phyloP scores from a whole-genome alignment of 2,888 invertebrate genomes.

The Amphipoea oculea region DNA sequence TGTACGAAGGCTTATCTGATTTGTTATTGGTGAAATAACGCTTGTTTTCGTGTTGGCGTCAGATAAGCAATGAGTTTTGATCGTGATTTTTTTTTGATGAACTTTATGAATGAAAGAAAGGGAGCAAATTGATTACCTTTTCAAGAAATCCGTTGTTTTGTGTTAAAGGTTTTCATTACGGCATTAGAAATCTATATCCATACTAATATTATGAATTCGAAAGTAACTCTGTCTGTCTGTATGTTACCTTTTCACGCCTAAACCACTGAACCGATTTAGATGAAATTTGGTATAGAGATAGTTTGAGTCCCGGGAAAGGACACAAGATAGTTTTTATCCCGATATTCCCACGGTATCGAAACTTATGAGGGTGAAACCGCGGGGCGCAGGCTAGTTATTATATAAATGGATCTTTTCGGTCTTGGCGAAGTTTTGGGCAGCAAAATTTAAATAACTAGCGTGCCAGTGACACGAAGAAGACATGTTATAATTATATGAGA shows the following conservation, averaged over 20 bases:
- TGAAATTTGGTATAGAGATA: too few species aligned
- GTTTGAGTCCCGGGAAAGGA: too few species aligned
- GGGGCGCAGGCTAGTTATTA: not conserved
- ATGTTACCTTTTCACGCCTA: too few species aligned
- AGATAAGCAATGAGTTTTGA: slow-evolving; percentile 49
- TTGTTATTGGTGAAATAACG: slow-evolving; percentile 49
- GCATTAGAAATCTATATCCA: not conserved
- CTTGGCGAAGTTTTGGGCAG: not conserved
- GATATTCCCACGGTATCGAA: too few species aligned
- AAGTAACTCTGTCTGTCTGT: too few species aligned
- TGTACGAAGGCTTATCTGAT: slow-evolving; percentile 40
- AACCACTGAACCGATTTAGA: too few species aligned
- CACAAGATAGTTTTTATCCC: too few species aligned
- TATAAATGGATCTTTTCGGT: not conserved
- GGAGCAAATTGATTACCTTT: not conserved
- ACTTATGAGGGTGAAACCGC: too few species aligned
- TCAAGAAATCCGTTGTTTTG: not conserved
- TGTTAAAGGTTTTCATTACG: too few species aligned
- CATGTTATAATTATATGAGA: not conserved
- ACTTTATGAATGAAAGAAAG: not conserved
- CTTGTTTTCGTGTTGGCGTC: slow-evolving; percentile 45
- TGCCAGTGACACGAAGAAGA: not conserved
- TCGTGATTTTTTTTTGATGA: slow-evolving; percentile 22
- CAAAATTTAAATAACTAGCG: not conserved
- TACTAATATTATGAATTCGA: too few species aligned